Percentiles rank a stretch among this genome's conserved stretches.
Conservation (phyloP, 1,140 invertebrate species). For the Aleiodes sp. region DNA sequence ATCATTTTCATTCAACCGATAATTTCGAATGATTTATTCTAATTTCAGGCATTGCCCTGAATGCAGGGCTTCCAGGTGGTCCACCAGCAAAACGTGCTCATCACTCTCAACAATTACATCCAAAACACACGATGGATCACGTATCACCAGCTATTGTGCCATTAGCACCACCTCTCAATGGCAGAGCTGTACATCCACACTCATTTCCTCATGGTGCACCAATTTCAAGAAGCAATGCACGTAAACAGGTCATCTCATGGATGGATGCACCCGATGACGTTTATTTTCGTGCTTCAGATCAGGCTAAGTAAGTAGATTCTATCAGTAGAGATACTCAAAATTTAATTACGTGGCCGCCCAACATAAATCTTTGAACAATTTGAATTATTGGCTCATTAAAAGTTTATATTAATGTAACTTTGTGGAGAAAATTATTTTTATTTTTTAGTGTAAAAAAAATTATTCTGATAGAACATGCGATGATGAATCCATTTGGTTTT, state of each 20-base stretch:
- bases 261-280: constrained; percentile 98
- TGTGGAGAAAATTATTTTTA: neutral
- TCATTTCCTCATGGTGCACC: constrained; percentile 58
- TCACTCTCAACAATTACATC: constrained; percentile 63
- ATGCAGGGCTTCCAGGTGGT: constrained; percentile 69
- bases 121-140: constrained; percentile 57
- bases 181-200: constrained; percentile 58
- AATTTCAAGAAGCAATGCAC: constrained; percentile 71
- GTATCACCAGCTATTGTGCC: constrained; percentile 52
- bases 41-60: constrained; percentile 55
- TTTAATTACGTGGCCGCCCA: too few species aligned
- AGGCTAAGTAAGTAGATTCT: constrained; percentile 80
- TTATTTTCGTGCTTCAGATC: constrained; percentile 90
- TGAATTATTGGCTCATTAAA: too few species aligned
- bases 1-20: neutral
- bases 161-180: constrained; percentile 57
- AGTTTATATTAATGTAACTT: neutral
- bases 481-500: too few species aligned
- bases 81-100: constrained; percentile 76
- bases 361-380: too few species aligned
- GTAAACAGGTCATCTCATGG: constrained; percentile 95
- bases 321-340: neutral
- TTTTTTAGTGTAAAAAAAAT: too few species aligned
- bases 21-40: constrained; percentile 5
- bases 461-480: too few species aligned